These are phyloP conservation scores for Bombus affinis DNA, from an alignment of 1,140 invertebrate species.

Conservation along the genomic window DNA sequence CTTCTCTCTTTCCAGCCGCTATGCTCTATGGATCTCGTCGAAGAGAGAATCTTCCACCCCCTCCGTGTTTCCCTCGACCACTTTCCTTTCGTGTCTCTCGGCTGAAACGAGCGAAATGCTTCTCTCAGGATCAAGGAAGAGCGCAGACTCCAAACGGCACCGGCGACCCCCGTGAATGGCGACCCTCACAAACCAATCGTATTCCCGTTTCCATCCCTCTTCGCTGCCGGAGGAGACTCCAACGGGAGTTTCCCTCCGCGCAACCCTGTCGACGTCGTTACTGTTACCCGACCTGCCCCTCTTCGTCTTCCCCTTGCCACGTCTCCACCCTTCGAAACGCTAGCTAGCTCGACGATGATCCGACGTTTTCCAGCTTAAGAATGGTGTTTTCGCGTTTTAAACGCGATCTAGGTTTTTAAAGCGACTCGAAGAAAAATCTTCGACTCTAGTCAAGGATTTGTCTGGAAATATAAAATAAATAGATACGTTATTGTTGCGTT, in stretches of 20 bases:
- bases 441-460: not conserved
- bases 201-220: constrained; percentile 83
- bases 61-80: constrained; percentile 16
- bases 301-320: constrained; percentile 31
- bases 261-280: constrained; percentile 72
- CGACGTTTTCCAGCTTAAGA: constrained; percentile 54
- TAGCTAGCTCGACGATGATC: constrained; percentile 47
- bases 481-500: no score
- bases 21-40: constrained; percentile 45
- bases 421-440: not conserved
- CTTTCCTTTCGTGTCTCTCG: constrained; percentile 56
- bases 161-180: constrained; percentile 81
- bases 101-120: constrained; percentile 66
- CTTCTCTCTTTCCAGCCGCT: not conserved
- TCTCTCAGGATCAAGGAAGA: constrained; percentile 80
- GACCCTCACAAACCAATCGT: constrained; percentile 83
- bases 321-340: constrained; percentile 49
- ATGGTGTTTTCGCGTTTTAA: constrained; percentile 65
- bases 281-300: constrained; percentile 61
- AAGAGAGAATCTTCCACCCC: constrained; percentile 63
- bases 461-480: no score
- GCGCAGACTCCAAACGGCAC: constrained; percentile 79
- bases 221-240: constrained; percentile 71
- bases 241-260: constrained; percentile 72
- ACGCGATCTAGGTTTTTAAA: constrained; percentile 46